Base-by-base conservation (phyloP, 2,113 vertebrate genomes). In the Epinephelus moara region DNA sequence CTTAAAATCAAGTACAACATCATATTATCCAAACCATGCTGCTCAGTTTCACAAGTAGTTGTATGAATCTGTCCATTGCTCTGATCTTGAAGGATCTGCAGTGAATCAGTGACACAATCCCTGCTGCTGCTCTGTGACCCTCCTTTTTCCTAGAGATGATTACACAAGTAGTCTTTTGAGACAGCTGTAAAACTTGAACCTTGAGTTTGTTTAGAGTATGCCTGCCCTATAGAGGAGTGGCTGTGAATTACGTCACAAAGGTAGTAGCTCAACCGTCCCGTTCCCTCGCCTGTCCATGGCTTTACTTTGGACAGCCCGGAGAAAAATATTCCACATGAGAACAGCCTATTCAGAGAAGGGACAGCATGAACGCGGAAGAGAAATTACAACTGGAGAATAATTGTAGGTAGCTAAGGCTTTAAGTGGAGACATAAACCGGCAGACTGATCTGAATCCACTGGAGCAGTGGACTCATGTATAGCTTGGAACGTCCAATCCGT, bases 151-250 rank as follows among this genome's bases (percentile, higher is more conserved):
- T 50, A 3, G 25, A 8, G 42, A 18, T 23, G 5, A 40, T 86
- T 40, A 42, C 17, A 50, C 78, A 77, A 45, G 13, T 10, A 1
- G 25, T 40, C 30, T 74, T 15, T 30, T 27, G 30, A 75, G 55
- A 21, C 50, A 33, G 83, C 70, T 84, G 78, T 94, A 71, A 88
- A 93, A 86, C 64, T 53, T 92, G 77, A 67, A 91, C 89, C 70
- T 90, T 85, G 85, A 89, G 19, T 88, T 92, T 90, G 62, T 90
- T 91, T 91, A 85, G 63, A 77, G 71, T 25, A 2, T 10, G 57
- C 67, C 10, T 73, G 76, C 55, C 68, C 42, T 71, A 59, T 42
- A 66, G 56, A 90, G 91, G 94, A 89, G 89, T 88, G 81, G 67
- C 67, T 4, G 1, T 30, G 7, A 67, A 1, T 62, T 59, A 64